Conservation (phyloP, 2,113 vertebrate genomes). For the Thalassoma bifasciatum region DNA sequence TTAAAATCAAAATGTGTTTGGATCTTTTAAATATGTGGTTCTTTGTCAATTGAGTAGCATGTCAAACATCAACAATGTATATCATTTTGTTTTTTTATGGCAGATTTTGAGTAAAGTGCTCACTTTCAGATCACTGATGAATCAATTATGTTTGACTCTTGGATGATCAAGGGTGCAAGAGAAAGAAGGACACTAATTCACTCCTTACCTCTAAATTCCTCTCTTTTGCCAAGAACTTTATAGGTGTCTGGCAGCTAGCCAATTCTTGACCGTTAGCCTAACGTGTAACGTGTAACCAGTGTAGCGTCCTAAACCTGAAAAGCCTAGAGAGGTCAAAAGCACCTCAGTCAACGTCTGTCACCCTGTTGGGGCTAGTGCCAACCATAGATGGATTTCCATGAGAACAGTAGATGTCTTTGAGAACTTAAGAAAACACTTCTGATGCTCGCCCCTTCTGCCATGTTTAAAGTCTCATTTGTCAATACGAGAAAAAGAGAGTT, state of each 20-base stretch:
- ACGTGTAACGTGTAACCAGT: not conserved
- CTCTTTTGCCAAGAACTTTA: constrained; percentile 48
- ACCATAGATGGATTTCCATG: not conserved
- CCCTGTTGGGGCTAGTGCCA: not conserved
- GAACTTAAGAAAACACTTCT: not conserved
- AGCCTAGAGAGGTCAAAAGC: too few relatives aligned
- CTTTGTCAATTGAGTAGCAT: not conserved
- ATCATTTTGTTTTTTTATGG: not conserved
- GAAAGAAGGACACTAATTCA: not conserved
- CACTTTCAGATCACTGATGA: not conserved
- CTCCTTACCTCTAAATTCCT: constrained; percentile 17
- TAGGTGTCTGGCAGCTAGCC: constrained; percentile 81
- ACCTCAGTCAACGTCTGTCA: too few relatives aligned
- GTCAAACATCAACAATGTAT: not conserved
- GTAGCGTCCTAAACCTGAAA: not conserved
- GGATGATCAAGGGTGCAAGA: constrained; percentile 9
- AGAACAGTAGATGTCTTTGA: not conserved
- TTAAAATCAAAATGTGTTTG: too few relatives aligned
- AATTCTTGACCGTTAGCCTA: constrained; percentile 35
- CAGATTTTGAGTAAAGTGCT: too few relatives aligned
- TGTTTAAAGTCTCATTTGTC: constrained; percentile 28
- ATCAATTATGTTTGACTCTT: not conserved
- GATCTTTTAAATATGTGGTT: not conserved
- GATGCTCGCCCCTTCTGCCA: constrained; percentile 3
- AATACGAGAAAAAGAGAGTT: constrained; percentile 19